A percentile compares a stretch with the other conserved stretches of the same genome.
These are phyloP conservation scores for Axea sp. DNA, from an alignment of 2,888 invertebrate species.

Conservation along the genomic window DNA sequence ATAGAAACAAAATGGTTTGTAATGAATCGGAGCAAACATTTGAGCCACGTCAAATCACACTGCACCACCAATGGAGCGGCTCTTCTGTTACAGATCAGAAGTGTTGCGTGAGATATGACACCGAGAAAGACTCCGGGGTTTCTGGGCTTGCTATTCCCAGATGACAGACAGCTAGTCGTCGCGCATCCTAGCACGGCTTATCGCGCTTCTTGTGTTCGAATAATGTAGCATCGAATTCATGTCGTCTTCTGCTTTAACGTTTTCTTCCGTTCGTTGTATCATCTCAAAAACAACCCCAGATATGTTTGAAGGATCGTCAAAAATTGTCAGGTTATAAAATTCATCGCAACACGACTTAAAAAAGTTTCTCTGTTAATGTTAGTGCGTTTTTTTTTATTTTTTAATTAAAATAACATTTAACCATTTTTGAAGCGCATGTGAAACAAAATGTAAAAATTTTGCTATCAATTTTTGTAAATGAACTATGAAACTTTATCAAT, in stretches of 20 bases:
- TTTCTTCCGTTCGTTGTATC: slow-evolving; percentile 49
- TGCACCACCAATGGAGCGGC: slow-evolving; percentile 34
- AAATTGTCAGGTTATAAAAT: slow-evolving; percentile 5
- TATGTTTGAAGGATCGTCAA: slow-evolving; percentile 20
- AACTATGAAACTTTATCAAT: too few species aligned
- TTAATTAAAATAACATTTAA: too few species aligned
- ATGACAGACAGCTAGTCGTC: slow-evolving; percentile 59
- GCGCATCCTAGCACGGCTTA: slow-evolving; percentile 55
- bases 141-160: slow-evolving; percentile 60
- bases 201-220: slow-evolving; percentile 60
- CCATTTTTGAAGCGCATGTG: too few species aligned
- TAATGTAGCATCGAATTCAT: slow-evolving; percentile 62
- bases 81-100: slow-evolving; percentile 66
- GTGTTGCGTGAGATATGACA: slow-evolving; percentile 53
- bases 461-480: too few species aligned
- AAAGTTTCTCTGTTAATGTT: too few species aligned
- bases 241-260: slow-evolving; percentile 46
- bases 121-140: slow-evolving; percentile 57
- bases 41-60: slow-evolving; percentile 35
- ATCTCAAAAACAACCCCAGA: slow-evolving; percentile 27
- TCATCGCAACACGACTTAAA: too few species aligned
- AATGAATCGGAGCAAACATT: slow-evolving; percentile 50
- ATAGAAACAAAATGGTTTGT: slow-evolving; percentile 46
- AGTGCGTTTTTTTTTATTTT: too few species aligned
- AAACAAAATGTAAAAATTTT: too few species aligned